Evolutionary conservation across 1,140 invertebrate species (phyloP), one percentile per base, ranked within the genome.

Genomic region (Marisa cornuarietis): DNA sequence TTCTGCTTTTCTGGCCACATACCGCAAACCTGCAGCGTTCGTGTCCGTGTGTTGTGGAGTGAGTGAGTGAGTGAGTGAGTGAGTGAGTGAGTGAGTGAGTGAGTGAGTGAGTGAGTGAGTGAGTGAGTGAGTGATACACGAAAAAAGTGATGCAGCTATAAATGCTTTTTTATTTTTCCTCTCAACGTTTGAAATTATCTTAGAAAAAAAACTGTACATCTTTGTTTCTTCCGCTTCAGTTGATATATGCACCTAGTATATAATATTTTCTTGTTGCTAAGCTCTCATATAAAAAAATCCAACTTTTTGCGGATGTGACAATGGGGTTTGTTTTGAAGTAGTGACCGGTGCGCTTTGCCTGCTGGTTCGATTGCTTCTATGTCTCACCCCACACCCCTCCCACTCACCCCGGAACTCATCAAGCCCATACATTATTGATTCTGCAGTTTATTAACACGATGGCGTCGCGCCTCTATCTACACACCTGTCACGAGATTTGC

Each of bases 61-160:
- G 68, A 26, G 68, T 24, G 68, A 71, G 68, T 42, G 68, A 71
- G 68, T 24, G 68, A 71, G 68, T 42, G 68, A 71, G 68, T 42
- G 68, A 71, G 68, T 42, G 68, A 71, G 68, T 42, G 26, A 71
- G 26, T 52, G 49, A 51, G 22, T 42, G 31, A 71, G 69, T 42
- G 31, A 71, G 31, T 31, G 31, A 71, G 31, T 42, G 69, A 71
- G 31, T 42, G 69, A n/a, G 31, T 20, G 31, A 42, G 31, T 42
- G 18, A 49, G 31, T 20, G 31, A 26, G 31, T 31, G 22, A 71
- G 22, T 42, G 31, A 71, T 20, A 71, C 7, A 71, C 2, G 49
- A 49, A 42, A 49, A 71, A 49, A 42, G 69, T 26, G 24, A 16
- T 16, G 10, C 14, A 24, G 24, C 18, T 14, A 3, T n/a, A 69